phyloP scores from a whole-genome alignment of 2,113 vertebrate genomes.

The Hyla sarda region DNA sequence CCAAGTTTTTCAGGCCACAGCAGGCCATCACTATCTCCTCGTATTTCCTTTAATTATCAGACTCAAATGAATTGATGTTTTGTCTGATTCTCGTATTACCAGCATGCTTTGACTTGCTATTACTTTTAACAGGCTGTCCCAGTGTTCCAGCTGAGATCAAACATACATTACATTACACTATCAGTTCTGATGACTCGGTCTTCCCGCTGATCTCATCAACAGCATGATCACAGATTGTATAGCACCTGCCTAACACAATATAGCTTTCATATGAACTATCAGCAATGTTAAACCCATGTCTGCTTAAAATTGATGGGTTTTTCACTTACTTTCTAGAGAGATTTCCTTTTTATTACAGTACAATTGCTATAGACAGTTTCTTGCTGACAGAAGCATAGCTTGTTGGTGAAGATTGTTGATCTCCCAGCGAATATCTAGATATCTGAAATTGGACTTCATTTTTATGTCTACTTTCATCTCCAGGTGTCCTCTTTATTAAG shows the following conservation, averaged over 20 bases:
- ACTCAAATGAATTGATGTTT: slow-evolving; percentile 56
- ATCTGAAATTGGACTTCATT: background rate
- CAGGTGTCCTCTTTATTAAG: too few species aligned
- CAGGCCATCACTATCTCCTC: slow-evolving; percentile 68
- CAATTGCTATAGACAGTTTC: background rate
- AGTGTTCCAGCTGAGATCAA: slow-evolving; percentile 44
- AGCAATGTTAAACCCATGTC: background rate
- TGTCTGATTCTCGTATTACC: slow-evolving; percentile 68
- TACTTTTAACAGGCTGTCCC: slow-evolving; percentile 60
- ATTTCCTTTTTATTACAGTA: background rate
- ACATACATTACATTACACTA: slow-evolving; percentile 25
- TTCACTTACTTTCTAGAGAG: background rate
- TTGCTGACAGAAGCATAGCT: background rate
- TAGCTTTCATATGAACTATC: background rate
- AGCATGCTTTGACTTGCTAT: slow-evolving; percentile 73
- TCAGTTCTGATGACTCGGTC: background rate
- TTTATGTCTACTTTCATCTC: background rate
- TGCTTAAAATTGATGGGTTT: background rate
- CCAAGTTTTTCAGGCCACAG: slow-evolving; percentile 67
- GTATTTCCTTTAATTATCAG: slow-evolving; percentile 67
- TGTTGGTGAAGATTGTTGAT: background rate
- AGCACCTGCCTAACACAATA: background rate
- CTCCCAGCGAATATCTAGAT: background rate
- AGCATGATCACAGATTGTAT: background rate
- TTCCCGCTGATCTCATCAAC: slow-evolving; percentile 13